Evolutionary conservation across 1,140 invertebrate species (phyloP).

Genomic region (Arion vulgaris): DNA sequence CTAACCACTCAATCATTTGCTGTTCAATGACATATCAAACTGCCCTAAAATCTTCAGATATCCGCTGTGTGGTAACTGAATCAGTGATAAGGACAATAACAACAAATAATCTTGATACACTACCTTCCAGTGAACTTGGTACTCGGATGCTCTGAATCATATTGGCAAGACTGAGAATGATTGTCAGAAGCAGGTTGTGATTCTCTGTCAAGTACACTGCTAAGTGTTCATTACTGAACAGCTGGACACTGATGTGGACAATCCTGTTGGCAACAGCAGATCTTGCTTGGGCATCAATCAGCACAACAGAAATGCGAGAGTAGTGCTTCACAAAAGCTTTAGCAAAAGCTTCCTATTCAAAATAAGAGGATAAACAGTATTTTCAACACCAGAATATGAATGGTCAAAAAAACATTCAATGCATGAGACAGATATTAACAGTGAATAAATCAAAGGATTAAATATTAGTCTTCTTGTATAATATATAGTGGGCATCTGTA

Average conservation of each 20-base stretch:
- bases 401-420: too few relatives aligned
- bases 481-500: too few relatives aligned
- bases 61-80: too few relatives aligned
- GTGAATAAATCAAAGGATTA: too few relatives aligned
- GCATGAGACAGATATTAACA: too few relatives aligned
- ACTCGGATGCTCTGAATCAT: conserved; percentile 95
- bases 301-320: conserved; percentile 90
- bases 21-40: too few relatives aligned
- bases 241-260: conserved; percentile 95
- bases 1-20: too few relatives aligned
- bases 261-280: conserved; percentile 87
- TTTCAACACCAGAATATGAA: too few relatives aligned
- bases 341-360: conserved; percentile 86
- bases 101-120: not conserved
- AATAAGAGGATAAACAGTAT: conserved; percentile 35
- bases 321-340: conserved; percentile 96
- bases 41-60: too few relatives aligned
- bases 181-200: conserved; percentile 90
- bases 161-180: conserved; percentile 92
- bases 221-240: conserved; percentile 94
- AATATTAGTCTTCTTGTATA: too few relatives aligned
- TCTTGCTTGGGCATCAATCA: conserved; percentile 84
- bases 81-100: too few relatives aligned
- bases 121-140: conserved; percentile 88
- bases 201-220: conserved; percentile 92